Base-by-base conservation (phyloP, 2,888 invertebrate genomes). In the Perdita meconis region DNA sequence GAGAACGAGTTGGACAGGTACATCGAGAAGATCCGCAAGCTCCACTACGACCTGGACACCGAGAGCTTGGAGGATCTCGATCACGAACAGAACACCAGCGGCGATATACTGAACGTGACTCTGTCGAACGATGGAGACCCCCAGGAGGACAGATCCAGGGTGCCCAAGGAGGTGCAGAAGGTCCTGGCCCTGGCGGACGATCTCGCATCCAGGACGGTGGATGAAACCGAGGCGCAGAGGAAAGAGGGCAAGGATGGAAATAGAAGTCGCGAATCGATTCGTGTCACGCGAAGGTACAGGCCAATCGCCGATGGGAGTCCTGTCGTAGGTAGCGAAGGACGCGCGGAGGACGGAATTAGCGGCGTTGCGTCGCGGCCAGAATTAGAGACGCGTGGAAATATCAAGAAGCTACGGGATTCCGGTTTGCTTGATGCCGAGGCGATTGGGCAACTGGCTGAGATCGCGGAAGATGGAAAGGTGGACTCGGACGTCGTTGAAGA, bases 31-130 rank as follows among this genome's bases (percentile, higher is more conserved):
- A 90, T 92, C 26, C 86, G 86, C 1, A 86, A 81, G 10, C 85
- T 90, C 13, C 89, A 91, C 68, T 80, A 73, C 1, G 85, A 85
- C 10, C 72, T 77, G 6, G 81, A 86, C 44, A 70, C 68, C 2
- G 76, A 77, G 1, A 90, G 87, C 38, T n/a, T 80, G 2, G 89
- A 88, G 1, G 91, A 81, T 4, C 51, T 78, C 13, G 90, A 91
- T 30, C 84, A 86, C 10, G 89, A 91, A 34, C 88, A 90, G 72
- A 90, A 91, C 36, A 91, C 90, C 2, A 92, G 89, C 51, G 90
- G 88, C 0, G 90, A 91, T 82, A 66, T 89, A 4, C 60, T 91
- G 38, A 91, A 91, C 67, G 87, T 88, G 16, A 87, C 88, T 0
- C 74, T 89, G 0, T 90, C 88, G 6, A 88, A 89, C 13, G 90